phyloP scores from a whole-genome alignment of 1,140 invertebrate species.

The Tachypleus tridentatus region DNA sequence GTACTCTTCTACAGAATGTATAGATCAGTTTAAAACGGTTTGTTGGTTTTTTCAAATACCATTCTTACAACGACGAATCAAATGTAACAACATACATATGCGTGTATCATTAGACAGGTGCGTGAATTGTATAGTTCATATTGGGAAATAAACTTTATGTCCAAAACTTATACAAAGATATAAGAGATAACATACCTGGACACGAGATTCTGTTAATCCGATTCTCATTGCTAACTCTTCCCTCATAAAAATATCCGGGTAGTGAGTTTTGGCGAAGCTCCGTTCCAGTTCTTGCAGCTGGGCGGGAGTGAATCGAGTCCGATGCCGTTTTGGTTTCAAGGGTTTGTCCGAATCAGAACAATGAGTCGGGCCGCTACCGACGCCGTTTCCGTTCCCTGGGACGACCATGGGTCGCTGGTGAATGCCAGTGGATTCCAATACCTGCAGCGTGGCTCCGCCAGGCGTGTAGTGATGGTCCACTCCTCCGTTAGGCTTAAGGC shows the following conservation, averaged over 20 bases:
- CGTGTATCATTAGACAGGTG: no score
- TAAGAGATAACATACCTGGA: slow-evolving; percentile 62
- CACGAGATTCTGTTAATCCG: slow-evolving; percentile 89
- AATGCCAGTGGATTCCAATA: slow-evolving; percentile 67
- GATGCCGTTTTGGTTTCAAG: slow-evolving; percentile 45
- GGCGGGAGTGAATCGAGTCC: slow-evolving; percentile 93
- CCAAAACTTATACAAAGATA: neutral
- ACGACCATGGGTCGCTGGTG: slow-evolving; percentile 82
- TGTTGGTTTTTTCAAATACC: no score
- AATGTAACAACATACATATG: no score
- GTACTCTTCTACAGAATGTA: no score
- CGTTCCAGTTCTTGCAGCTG: slow-evolving; percentile 92
- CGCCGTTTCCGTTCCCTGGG: slow-evolving; percentile 57
- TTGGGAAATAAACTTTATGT: no score
- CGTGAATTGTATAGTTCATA: no score
- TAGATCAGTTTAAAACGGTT: no score
- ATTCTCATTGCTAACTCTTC: slow-evolving; percentile 90
- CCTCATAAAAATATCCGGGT: slow-evolving; percentile 94
- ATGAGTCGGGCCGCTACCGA: no score
- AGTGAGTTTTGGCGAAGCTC: slow-evolving; percentile 96
- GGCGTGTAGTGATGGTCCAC: neutral
- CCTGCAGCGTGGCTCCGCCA: slow-evolving; percentile 84
- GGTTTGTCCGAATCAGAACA: slow-evolving; percentile 40
- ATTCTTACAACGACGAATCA: no score
- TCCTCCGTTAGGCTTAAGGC: neutral